A percentile compares a stretch with the other conserved stretches of the same genome.
Evolutionary conservation across 2,113 vertebrate genomes (phyloP).

Genomic region (Mormoops blainvillei): DNA sequence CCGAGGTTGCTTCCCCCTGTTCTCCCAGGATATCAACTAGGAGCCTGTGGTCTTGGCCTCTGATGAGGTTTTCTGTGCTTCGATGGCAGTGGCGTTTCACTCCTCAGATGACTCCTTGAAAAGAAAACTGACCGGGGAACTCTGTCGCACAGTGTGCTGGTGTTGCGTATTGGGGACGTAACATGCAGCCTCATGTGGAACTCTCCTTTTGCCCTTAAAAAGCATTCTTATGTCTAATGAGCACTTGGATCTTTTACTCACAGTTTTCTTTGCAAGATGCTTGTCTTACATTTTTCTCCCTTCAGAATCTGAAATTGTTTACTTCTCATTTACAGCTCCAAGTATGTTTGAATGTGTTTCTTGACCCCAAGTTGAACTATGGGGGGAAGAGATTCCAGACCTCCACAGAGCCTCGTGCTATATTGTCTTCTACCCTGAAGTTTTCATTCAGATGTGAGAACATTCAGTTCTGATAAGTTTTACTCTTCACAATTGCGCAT

Average conservation of each 20-base stretch:
- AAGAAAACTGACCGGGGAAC: background rate
- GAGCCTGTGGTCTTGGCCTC: slow-evolving; percentile 28
- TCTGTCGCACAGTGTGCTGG: background rate
- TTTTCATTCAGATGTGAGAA: slow-evolving; percentile 24
- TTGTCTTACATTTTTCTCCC: background rate
- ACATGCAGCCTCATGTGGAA: background rate
- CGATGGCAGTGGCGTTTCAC: background rate
- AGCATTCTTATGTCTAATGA: background rate
- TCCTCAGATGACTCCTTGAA: background rate
- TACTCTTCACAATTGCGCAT: background rate
- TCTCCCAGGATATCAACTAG: background rate
- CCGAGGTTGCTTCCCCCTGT: background rate
- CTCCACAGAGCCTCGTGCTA: background rate
- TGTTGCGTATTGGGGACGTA: background rate
- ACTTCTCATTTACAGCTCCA: background rate
- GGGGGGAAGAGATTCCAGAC: background rate
- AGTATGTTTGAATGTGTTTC: background rate
- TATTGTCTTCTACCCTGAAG: background rate
- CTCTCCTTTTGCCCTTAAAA: background rate
- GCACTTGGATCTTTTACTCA: background rate
- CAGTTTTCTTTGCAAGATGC: background rate
- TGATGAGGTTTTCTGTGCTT: background rate
- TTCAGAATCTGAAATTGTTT: slow-evolving; percentile 8
- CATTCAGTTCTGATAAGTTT: background rate
- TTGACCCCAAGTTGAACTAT: background rate